Evolutionary conservation across 2,113 vertebrate genomes (phyloP).

Genomic region (Lepisosteus oculatus): DNA sequence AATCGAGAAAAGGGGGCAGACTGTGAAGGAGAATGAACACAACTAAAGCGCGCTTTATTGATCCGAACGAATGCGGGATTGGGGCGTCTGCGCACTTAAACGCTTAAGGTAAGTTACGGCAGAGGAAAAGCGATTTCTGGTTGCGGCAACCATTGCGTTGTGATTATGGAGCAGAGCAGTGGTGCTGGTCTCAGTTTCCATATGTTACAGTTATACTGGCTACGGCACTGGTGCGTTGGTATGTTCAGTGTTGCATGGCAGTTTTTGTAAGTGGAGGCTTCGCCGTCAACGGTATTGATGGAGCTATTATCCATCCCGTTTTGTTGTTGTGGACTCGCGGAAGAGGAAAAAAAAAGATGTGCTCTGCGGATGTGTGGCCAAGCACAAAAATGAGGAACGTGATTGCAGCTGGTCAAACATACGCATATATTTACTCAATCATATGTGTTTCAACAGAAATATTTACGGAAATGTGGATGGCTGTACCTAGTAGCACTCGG

Average conservation of each 20-base stretch:
- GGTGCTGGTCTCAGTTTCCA: slow-evolving; percentile 4
- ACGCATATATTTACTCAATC: too few species aligned
- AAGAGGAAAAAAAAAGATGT: background rate
- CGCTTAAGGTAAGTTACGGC: background rate
- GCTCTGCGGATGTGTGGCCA: slow-evolving; percentile 4
- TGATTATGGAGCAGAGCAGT: background rate
- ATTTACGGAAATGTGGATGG: too few species aligned
- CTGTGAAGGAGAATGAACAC: slow-evolving; percentile 38
- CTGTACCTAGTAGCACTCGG: background rate
- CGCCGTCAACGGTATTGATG: background rate
- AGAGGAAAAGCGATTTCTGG: background rate
- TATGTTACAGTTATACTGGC: background rate
- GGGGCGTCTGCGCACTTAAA: slow-evolving; percentile 15
- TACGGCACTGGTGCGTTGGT: background rate
- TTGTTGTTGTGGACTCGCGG: background rate
- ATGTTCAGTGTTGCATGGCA: slow-evolving; percentile 1
- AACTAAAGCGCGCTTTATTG: slow-evolving; percentile 28
- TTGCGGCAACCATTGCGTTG: slow-evolving; percentile 5
- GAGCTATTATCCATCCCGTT: background rate
- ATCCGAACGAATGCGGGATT: slow-evolving; percentile 17
- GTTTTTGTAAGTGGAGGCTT: slow-evolving; percentile 2
- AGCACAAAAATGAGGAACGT: too few species aligned
- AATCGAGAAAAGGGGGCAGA: slow-evolving; percentile 3
- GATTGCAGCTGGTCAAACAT: too few species aligned
- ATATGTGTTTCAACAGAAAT: too few species aligned